Evolutionary conservation across 2,797 vertebrate species (phyloP).

Genomic region (Euthynnus affinis): DNA sequence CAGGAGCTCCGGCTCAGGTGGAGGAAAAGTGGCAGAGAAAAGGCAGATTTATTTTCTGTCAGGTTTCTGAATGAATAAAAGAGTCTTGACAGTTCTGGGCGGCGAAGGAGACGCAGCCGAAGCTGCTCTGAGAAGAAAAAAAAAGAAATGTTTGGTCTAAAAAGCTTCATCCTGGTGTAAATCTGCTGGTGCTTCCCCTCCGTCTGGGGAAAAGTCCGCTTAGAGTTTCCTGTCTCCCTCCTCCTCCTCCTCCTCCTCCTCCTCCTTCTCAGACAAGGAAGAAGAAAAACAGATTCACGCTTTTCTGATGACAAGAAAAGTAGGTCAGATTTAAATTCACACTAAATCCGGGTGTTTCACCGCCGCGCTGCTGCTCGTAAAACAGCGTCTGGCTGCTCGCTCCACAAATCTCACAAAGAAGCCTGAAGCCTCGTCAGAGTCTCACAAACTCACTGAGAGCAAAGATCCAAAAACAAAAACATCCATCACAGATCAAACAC

Average conservation of each 20-base stretch:
- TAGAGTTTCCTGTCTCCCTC: conserved; percentile 47
- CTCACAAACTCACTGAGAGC: background rate
- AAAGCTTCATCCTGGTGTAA: conserved; percentile 68
- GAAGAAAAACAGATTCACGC: conserved; percentile 63
- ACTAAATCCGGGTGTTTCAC: conserved; percentile 37
- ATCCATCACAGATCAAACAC: conserved; percentile 60
- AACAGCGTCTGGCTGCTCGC: conserved; percentile 21
- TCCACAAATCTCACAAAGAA: background rate
- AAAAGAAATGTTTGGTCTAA: conserved; percentile 32
- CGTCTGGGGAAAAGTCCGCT: conserved; percentile 61
- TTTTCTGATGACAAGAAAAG: conserved; percentile 59
- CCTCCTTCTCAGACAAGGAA: conserved; percentile 24
- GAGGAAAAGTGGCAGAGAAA: conserved; percentile 46
- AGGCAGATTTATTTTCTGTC: conserved; percentile 60
- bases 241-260: background rate
- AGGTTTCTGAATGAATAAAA: conserved; percentile 62
- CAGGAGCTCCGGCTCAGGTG: conserved; percentile 62
- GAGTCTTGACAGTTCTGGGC: conserved; percentile 48
- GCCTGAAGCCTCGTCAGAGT: background rate
- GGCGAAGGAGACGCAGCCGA: conserved; percentile 30
- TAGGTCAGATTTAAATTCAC: conserved; percentile 76
- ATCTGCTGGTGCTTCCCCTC: conserved; percentile 55
- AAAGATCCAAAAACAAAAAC: conserved; percentile 35
- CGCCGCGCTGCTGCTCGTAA: conserved; percentile 29
- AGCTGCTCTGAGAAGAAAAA: conserved; percentile 25